phyloP scores from a whole-genome alignment of 2,797 vertebrate species.

The Falco novaeseelandiae region DNA sequence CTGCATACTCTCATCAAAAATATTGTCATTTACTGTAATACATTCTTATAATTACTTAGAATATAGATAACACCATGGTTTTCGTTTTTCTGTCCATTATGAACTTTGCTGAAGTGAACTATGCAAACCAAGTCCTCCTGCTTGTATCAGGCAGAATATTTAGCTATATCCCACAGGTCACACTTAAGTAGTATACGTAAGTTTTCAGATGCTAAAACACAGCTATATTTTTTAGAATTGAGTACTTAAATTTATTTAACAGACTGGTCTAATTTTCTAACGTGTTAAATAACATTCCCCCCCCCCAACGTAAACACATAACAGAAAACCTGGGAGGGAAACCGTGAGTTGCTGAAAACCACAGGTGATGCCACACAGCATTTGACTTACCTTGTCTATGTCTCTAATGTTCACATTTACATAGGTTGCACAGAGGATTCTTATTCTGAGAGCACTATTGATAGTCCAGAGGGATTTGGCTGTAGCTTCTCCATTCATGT shows the following conservation, averaged over 20 bases:
- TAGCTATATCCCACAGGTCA: neutral
- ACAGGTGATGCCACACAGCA: neutral
- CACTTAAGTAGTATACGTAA: neutral
- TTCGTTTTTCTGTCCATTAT: neutral
- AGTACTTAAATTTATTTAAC: neutral
- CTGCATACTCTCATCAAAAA: neutral
- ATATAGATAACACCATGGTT: neutral
- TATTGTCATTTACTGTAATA: neutral
- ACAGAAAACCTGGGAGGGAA: neutral
- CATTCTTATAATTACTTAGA: neutral
- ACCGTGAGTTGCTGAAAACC: neutral
- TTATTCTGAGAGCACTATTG: conserved; percentile 91
- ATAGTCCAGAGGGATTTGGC: conserved; percentile 95
- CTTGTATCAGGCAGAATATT: neutral
- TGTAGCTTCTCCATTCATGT: conserved; percentile 94
- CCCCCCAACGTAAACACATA: neutral
- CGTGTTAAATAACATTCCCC: neutral
- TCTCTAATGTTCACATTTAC: conserved; percentile 98
- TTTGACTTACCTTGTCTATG: conserved; percentile 90
- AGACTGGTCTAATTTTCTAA: neutral
- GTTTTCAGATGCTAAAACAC: neutral
- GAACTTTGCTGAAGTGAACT: neutral
- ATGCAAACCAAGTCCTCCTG: neutral
- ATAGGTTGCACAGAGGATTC: conserved; percentile 95
- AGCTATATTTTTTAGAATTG: neutral